Conservation (phyloP, 2,113 vertebrate genomes). For the Girardinichthys multiradiatus region DNA sequence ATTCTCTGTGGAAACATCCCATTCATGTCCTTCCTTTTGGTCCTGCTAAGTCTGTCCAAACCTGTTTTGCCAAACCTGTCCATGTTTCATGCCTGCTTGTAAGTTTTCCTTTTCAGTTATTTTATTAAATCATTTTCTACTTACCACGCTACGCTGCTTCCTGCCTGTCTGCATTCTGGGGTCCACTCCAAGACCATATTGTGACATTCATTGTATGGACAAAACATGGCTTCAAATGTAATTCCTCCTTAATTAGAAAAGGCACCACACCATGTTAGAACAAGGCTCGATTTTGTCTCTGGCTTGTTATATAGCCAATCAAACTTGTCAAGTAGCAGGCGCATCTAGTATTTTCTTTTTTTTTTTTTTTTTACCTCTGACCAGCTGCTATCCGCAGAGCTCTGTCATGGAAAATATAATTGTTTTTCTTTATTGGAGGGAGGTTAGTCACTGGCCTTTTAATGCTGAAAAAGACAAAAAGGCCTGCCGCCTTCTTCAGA, state of each 20-base stretch:
- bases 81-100: too few relatives aligned
- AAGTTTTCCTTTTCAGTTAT: too few relatives aligned
- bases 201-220: not conserved
- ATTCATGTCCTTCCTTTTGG: too few relatives aligned
- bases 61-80: too few relatives aligned
- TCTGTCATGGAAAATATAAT: conserved; percentile 21
- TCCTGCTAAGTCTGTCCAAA: too few relatives aligned
- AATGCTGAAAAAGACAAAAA: conserved; percentile 32
- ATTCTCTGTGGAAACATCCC: too few relatives aligned
- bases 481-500: conserved; percentile 29
- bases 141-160: too few relatives aligned
- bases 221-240: not conserved
- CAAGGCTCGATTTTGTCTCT: not conserved
- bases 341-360: conserved; percentile 24
- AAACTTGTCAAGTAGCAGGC: conserved; percentile 43
- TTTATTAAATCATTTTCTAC: too few relatives aligned
- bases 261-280: not conserved
- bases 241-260: not conserved
- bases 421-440: conserved; percentile 43
- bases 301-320: not conserved
- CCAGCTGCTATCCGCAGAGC: conserved; percentile 51
- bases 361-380: conserved; percentile 26
- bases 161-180: too few relatives aligned
- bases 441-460: conserved; percentile 42
- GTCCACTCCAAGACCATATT: too few relatives aligned